These are phyloP conservation scores for Aplodontia rufa DNA, from an alignment of 2,113 vertebrate genomes.

Conservation along the genomic window DNA sequence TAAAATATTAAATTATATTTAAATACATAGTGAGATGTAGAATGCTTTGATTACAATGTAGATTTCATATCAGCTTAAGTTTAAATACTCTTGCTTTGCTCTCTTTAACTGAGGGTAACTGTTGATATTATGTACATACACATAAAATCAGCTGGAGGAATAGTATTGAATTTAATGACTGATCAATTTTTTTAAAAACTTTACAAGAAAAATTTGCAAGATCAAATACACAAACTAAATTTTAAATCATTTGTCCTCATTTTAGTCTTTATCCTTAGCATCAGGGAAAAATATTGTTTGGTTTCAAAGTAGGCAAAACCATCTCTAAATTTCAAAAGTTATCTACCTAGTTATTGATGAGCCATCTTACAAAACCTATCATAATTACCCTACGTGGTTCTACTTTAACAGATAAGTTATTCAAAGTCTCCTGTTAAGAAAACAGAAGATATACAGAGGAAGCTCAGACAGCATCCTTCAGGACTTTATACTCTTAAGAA, in stretches of 20 bases:
- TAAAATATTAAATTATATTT: slow-evolving; percentile 11
- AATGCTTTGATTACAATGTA: not conserved
- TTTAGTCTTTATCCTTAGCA: not conserved
- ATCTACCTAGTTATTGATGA: not conserved
- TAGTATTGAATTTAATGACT: not conserved
- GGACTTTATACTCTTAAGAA: not conserved
- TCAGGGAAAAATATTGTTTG: not conserved
- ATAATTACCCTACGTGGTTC: not conserved
- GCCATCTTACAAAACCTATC: not conserved
- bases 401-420: not conserved
- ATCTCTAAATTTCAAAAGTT: not conserved
- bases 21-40: not conserved
- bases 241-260: not conserved
- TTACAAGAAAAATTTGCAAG: not conserved
- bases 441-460: not conserved
- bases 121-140: not conserved
- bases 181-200: not conserved
- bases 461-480: not conserved
- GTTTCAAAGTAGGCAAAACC: not conserved
- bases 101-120: not conserved
- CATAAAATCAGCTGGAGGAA: not conserved
- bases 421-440: not conserved
- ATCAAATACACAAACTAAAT: slow-evolving; percentile 16
- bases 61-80: not conserved
- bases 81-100: not conserved